Conservation (phyloP, 1,140 invertebrate species). For the Calycopis cecrops region DNA sequence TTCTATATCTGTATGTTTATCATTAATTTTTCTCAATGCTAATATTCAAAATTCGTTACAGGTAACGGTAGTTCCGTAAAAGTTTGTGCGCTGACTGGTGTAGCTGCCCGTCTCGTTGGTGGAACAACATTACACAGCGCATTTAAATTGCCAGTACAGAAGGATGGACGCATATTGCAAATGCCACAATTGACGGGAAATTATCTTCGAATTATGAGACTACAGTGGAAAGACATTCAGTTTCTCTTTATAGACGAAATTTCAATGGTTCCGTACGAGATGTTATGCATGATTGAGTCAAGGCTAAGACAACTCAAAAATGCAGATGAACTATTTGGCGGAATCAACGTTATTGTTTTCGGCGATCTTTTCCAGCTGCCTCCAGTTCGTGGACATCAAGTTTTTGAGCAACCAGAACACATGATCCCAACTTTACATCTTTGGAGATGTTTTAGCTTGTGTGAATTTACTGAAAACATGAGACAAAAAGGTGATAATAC, state of each 20-base stretch:
- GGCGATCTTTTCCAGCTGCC: conserved; percentile 55
- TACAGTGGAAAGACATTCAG: too few species aligned
- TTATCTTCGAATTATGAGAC: too few species aligned
- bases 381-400: conserved; percentile 39
- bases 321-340: conserved; percentile 18
- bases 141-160: too few species aligned
- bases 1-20: too few species aligned
- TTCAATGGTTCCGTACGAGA: conserved; percentile 53
- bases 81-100: too few species aligned
- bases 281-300: conserved; percentile 53
- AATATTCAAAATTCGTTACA: too few species aligned
- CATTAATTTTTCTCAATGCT: too few species aligned
- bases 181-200: too few species aligned
- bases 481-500: conserved; percentile 27
- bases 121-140: too few species aligned
- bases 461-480: conserved; percentile 53
- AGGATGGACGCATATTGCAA: too few species aligned
- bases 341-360: conserved; percentile 45
- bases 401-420: conserved; percentile 44
- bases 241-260: conserved; percentile 69
- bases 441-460: conserved; percentile 43
- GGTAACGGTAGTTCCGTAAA: too few species aligned
- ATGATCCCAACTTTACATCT: conserved; percentile 42
- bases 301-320: conserved; percentile 38
- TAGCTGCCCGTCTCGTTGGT: too few species aligned